Percentiles rank a stretch among this genome's conserved stretches.
phyloP scores from a whole-genome alignment of 2,888 invertebrate species.

The Athalia rosae region DNA sequence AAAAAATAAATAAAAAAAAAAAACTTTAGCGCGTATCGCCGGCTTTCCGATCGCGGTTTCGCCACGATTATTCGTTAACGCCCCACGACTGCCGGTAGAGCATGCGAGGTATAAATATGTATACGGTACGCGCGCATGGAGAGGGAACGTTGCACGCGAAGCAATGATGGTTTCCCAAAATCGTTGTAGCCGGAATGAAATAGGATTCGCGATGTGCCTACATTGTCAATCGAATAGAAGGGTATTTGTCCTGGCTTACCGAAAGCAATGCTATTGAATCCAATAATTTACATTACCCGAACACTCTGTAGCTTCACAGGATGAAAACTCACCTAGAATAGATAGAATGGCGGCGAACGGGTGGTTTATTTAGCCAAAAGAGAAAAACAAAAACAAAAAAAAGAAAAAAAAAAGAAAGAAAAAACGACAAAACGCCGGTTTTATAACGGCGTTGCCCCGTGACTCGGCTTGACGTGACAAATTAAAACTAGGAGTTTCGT shows the following conservation, averaged over 20 bases:
- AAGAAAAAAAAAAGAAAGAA: too few species aligned
- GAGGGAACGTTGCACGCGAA: too few species aligned
- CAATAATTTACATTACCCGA: slow-evolving; percentile 71
- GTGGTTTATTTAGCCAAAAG: slow-evolving; percentile 61
- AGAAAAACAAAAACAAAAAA: too few species aligned
- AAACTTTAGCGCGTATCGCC: too few species aligned
- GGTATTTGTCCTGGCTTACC: slow-evolving; percentile 73
- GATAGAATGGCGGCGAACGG: not conserved
- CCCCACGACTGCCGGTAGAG: too few species aligned
- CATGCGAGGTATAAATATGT: not conserved
- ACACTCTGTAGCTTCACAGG: not conserved
- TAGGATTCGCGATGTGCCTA: slow-evolving; percentile 69
- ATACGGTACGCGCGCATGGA: not conserved
- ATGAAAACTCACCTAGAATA: not conserved
- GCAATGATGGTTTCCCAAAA: not conserved
- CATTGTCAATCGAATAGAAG: slow-evolving; percentile 72
- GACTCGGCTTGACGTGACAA: not conserved
- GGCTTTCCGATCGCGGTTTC: too few species aligned
- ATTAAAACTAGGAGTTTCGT: too few species aligned
- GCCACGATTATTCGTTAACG: too few species aligned
- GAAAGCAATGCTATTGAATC: slow-evolving; percentile 72
- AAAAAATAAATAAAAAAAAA: too few species aligned
- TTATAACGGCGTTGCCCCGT: slow-evolving; percentile 46
- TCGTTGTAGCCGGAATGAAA: slow-evolving; percentile 44
- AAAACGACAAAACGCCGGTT: slow-evolving; percentile 61